Base-by-base conservation (phyloP, 2,797 vertebrate species). In the Thripadectes ignobilis region DNA sequence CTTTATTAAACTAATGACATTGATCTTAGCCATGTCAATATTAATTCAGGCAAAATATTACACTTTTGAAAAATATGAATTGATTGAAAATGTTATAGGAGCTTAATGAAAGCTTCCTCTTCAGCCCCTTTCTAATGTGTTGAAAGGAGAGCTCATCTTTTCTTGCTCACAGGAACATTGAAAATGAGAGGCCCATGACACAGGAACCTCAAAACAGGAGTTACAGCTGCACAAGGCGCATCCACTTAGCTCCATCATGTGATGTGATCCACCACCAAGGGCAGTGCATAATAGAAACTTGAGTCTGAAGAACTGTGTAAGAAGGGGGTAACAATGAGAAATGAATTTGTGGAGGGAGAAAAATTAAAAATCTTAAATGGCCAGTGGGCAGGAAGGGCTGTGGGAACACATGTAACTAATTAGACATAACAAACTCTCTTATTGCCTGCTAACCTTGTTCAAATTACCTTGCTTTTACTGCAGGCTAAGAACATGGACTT, bases 1-100 rank as follows among this genome's bases (percentile, higher is more conserved):
- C 71, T 89, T 88, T 82, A 93, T 92, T 91, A 92, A 88, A 88
- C 16, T 74, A 93, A 94, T 90, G 74, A 10, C 41, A 92, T 86
- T 67, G 93, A 94, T 93, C 43, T 85, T 90, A 18, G 6, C 3
- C 30, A 34, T 75, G 76, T 84, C 71, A 79, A 69, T 91, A 82
- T 45, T 71, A 72, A 43, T 95, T 75, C 59, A 78, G 27, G 20
- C 15, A 92, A 94, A 92, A 82, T 69, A 61, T 67, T 87, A 85
- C 38, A 38, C 16, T 79, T 84, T 29, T 61, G 11, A 6, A 57
- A 29, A 93, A 88, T 76, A 74, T n/a, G 14, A 95, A 90, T 46
- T 80, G 67, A 86, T 58, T 48, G 41, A 58, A 90, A 83, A 84
- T 52, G 4, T 22, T 7, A 66, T 38, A 29, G 22, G 14, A 48